Evolutionary conservation across 2,888 invertebrate species (phyloP), one percentile per base, ranked within the genome.

Genomic region (Plebejus argus): DNA sequence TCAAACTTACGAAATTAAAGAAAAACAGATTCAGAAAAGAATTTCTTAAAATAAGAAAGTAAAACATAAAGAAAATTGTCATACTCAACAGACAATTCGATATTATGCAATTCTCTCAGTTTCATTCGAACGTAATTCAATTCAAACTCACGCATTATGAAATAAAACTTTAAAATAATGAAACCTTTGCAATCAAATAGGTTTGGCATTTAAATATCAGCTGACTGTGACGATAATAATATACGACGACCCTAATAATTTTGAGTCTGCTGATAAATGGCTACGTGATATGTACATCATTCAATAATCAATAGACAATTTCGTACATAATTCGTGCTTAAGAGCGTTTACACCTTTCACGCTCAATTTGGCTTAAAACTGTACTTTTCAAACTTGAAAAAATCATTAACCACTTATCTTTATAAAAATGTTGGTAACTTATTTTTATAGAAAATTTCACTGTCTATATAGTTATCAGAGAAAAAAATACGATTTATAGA

Each of bases 151-250:
- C 71, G 45, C 71, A n/a, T 56, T 56, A 58, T 23, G 39, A 39
- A 77, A 70, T 56, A 56, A 20, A 56, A 33, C 20, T 71, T 45
- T 77, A 71, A 66, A 70, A 49, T 33, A 53, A 70, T 18, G n/a
- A 71, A 45, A 45, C 18, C 49, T 77, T 18, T 53, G 53, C 74
- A 79, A 78, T 76, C 58, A 74, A 79, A 75, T 78, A 72, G 76
- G 56, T 70, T 58, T 76, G 77, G 76, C 78, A 80, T 80, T 80
- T 79, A 78, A 76, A 79, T 39, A 79, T 77, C 77, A 78, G 80
- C 78, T 81, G 77, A 78, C 78, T 75, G 23, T 20, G 15, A 33
- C 28, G 49, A 53, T 66, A 66, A 66, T 66, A 23, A 53, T 3
- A 28, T 74, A 20, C 23, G 2, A n/a, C 45, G 45, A 72, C 39